Conservation (phyloP, 2,888 invertebrate species). For the Spatulosminthurus flaviceps region DNA sequence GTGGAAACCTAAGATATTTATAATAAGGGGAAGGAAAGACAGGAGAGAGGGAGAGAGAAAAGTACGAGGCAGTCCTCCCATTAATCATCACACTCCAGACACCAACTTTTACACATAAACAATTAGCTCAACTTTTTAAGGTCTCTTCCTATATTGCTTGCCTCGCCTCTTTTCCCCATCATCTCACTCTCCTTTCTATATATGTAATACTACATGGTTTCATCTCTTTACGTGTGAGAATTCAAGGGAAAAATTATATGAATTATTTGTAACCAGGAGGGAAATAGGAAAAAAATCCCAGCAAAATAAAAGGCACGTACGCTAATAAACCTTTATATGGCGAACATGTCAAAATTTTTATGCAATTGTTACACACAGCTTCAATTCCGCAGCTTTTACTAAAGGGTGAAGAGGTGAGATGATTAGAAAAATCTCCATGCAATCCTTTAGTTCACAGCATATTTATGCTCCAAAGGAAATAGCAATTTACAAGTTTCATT, state of each 20-base stretch:
- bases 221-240: background rate
- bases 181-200: background rate
- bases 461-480: no score
- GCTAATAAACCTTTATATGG: slow-evolving; percentile 2
- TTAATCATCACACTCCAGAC: slow-evolving; percentile 62
- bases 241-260: slow-evolving; percentile 38
- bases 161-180: slow-evolving; percentile 24
- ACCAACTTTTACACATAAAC: slow-evolving; percentile 51
- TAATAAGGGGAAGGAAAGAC: background rate
- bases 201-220: no score
- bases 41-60: background rate
- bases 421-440: no score
- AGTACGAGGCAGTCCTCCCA: slow-evolving; percentile 49
- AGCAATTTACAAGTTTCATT: no score
- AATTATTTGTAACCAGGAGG: slow-evolving; percentile 15
- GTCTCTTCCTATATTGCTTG: slow-evolving; percentile 15
- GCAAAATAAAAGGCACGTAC: slow-evolving; percentile 15
- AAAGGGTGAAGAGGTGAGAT: no score
- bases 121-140: slow-evolving; percentile 46
- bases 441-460: no score
- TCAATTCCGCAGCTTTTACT: no score
- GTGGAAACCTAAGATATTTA: background rate
- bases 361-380: background rate
- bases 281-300: background rate
- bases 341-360: background rate